Evolutionary conservation across 2,797 vertebrate species (phyloP), one percentile per base, ranked within the genome.

Genomic region (Micrastur ruficollis): DNA sequence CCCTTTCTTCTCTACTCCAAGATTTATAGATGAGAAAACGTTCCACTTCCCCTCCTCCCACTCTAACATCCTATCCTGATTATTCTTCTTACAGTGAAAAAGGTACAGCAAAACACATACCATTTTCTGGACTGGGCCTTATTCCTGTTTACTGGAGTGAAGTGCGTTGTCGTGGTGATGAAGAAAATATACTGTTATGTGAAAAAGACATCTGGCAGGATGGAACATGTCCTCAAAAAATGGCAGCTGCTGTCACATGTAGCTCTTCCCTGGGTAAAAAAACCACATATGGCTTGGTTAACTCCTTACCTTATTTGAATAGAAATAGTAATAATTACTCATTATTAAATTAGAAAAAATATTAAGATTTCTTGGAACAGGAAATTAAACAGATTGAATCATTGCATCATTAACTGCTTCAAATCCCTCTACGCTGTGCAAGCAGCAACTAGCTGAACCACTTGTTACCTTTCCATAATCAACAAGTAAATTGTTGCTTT

Each of bases 111-210:
- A 98, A 98, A 70, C 96, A 98, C 62, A 97, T 97, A 88, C 96
- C 98, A 4, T 90, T 99, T 78, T 98, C 98, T 87, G 97, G 92
- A 86, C 95, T 97, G 73, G 97, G 97, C 94, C 94, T 97, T 93
- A 94, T 97, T 94, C 98, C 98, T 71, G 62, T 99, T 95, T 98
- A 99, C 80, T 99, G 99, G 99, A 98, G 92, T 81, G 97, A 98
- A 17, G 98, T 99, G 67, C 98, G 84, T 85, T 99, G 99, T 98
- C 98, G 84, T 70, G 99, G 99, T 88, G 98, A 99, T 52, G 99
- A 99, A 98, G 97, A 98, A 93, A 98, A 98, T 90, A 98, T 99
- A 94, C 96, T 99, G 79, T 97, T 98, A 72, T 99, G 99, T 97
- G 97, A 98, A 59, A 98, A 98, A 97, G 98, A 98, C 75, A 95